phyloP scores from a whole-genome alignment of 2,113 vertebrate genomes.

The Arothron firmamentum region DNA sequence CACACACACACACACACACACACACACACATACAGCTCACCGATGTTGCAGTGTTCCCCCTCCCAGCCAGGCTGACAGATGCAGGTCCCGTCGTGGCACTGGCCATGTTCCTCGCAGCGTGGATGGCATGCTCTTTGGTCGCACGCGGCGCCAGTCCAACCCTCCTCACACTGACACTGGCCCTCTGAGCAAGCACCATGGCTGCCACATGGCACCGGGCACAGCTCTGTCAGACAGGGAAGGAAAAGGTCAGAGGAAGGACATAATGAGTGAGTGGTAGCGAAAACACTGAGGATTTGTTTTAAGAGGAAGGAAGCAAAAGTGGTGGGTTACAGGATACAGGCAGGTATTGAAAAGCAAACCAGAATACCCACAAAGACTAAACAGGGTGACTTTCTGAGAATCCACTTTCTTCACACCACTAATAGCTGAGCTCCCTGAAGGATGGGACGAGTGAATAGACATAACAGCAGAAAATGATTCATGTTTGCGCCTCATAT shows the following conservation, averaged over 20 bases:
- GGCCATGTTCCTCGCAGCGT: constrained; percentile 91
- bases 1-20: background rate
- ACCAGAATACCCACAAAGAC: constrained; percentile 23
- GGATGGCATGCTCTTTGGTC: constrained; percentile 89
- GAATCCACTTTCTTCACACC: constrained; percentile 60
- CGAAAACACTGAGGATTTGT: constrained; percentile 18
- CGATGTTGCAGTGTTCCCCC: constrained; percentile 95
- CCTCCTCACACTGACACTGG: constrained; percentile 90
- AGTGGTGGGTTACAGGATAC: constrained; percentile 26
- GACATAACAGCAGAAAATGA: constrained; percentile 62
- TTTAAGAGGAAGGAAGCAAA: constrained; percentile 16
- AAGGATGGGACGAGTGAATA: constrained; percentile 54
- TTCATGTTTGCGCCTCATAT: constrained; percentile 67
- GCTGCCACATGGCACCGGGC: constrained; percentile 88
- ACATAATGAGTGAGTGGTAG: constrained; percentile 1
- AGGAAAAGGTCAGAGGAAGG: constrained; percentile 11
- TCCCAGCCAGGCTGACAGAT: constrained; percentile 98
- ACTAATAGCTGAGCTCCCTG: constrained; percentile 62
- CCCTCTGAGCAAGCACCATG: constrained; percentile 89
- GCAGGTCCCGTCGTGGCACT: constrained; percentile 92
- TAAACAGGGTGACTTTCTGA: constrained; percentile 49
- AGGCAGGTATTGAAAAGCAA: constrained; percentile 35
- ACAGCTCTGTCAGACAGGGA: constrained; percentile 81
- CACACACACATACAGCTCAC: constrained; percentile 71
- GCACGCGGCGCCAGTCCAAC: constrained; percentile 88